Evolutionary conservation across 2,797 vertebrate species (phyloP).

Genomic region (Rallus crepitans): DNA sequence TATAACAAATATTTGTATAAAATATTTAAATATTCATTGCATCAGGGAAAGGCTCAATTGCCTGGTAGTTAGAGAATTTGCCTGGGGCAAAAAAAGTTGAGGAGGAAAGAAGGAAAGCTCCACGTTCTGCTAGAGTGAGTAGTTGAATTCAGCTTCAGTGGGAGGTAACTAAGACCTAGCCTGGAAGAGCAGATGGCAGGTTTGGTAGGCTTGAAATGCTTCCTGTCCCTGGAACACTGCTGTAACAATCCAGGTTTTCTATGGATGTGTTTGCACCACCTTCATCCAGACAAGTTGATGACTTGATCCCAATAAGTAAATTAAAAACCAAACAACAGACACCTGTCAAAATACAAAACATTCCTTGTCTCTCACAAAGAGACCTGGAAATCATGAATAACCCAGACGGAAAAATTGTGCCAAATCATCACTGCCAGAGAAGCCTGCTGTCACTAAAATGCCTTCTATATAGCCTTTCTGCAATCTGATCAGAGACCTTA

Average conservation of each 20-base stretch:
- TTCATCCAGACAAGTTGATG: not conserved
- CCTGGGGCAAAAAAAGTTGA: not conserved
- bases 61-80: not conserved
- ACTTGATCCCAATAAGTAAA: not conserved
- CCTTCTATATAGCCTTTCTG: not conserved
- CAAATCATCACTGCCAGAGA: not conserved
- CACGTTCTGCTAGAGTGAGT: not conserved
- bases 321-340: not conserved
- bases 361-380: not conserved
- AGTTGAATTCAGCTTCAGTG: not conserved
- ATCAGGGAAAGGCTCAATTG: constrained; percentile 19
- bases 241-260: not conserved
- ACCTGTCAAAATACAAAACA: constrained; percentile 3
- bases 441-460: not conserved
- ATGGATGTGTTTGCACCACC: not conserved
- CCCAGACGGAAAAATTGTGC: not conserved
- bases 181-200: not conserved
- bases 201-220: not conserved
- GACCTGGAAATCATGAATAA: not conserved
- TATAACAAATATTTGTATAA: constrained; percentile 50
- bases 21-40: constrained; percentile 54
- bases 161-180: not conserved
- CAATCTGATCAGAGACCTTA: not conserved
- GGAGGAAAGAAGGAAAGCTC: not conserved
- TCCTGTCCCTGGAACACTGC: not conserved